Evolutionary conservation across 2,113 vertebrate genomes (phyloP).

Genomic region (Syngnathoides biaculeatus): DNA sequence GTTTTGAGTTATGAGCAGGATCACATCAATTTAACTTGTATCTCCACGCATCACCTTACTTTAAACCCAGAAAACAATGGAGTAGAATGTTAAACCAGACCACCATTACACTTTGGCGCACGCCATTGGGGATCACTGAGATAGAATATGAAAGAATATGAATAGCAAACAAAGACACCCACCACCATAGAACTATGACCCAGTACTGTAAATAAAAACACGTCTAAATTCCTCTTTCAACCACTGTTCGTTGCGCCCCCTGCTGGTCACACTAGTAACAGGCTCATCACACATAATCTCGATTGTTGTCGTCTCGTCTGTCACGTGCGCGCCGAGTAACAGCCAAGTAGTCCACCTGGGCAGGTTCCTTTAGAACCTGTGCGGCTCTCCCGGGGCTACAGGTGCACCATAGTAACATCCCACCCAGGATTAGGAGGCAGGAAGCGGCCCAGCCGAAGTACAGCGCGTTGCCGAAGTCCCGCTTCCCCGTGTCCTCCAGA

Average conservation of each 20-base stretch:
- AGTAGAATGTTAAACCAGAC: too few species aligned
- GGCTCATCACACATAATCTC: constrained; percentile 73
- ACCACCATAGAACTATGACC: neutral
- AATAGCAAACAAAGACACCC: constrained; percentile 2
- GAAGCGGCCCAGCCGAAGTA: constrained; percentile 78
- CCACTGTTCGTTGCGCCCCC: neutral
- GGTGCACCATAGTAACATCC: constrained; percentile 73
- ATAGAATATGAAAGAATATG: constrained; percentile 10
- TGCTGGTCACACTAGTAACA: neutral
- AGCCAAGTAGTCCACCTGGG: constrained; percentile 52
- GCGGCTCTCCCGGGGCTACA: constrained; percentile 44
- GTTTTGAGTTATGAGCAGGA: too few species aligned
- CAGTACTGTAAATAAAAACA: neutral
- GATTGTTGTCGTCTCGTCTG: constrained; percentile 66
- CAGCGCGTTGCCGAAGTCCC: constrained; percentile 77
- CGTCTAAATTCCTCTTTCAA: neutral
- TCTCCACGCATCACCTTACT: too few species aligned
- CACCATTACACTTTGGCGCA: too few species aligned
- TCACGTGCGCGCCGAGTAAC: constrained; percentile 63
- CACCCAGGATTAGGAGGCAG: constrained; percentile 71
- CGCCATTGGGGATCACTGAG: neutral
- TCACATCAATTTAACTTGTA: too few species aligned
- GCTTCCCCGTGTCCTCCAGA: constrained; percentile 74
- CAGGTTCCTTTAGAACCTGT: constrained; percentile 13
- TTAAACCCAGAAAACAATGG: too few species aligned